Evolutionary conservation across 2,888 invertebrate species (phyloP).

Genomic region (Dendrolimus houi): DNA sequence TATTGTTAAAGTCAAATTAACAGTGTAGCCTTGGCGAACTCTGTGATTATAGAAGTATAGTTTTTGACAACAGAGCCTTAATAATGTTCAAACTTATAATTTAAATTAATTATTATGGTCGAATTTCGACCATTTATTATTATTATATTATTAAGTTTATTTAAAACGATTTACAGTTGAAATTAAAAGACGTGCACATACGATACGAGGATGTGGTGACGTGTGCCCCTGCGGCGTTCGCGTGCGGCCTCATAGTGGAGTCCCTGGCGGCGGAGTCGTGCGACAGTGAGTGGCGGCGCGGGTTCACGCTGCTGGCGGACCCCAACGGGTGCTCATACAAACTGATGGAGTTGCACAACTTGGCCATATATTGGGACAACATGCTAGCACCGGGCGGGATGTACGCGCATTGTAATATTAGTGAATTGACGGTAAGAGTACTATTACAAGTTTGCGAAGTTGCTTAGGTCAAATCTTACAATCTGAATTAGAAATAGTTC

Average conservation of each 20-base stretch:
- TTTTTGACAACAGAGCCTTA: too few relatives aligned
- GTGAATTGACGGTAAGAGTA: conserved; percentile 80
- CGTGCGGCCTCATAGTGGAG: conserved; percentile 91
- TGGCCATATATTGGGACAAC: conserved; percentile 94
- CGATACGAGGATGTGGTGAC: conserved; percentile 94
- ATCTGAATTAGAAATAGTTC: too few relatives aligned
- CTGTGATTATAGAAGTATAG: too few relatives aligned
- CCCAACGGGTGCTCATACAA: conserved; percentile 85
- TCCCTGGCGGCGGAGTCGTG: conserved; percentile 95
- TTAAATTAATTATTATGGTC: too few relatives aligned
- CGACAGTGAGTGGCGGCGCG: conserved; percentile 89
- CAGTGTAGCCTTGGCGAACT: too few relatives aligned
- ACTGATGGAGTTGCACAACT: conserved; percentile 90
- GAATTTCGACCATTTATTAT: too few relatives aligned
- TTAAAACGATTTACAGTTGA: conserved; percentile 81
- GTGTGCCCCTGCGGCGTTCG: conserved; percentile 81
- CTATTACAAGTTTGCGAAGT: too few relatives aligned
- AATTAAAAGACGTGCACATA: conserved; percentile 95
- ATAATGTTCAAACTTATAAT: too few relatives aligned
- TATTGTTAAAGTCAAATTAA: too few relatives aligned
- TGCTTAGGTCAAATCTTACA: too few relatives aligned
- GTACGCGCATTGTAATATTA: conserved; percentile 80
- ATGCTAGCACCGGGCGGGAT: conserved; percentile 74
- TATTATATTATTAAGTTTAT: too few relatives aligned
- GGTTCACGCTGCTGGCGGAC: conserved; percentile 79